Percentiles rank a stretch among this genome's conserved stretches.
Conservation (phyloP, 2,888 invertebrate species). For the Operophtera brumata region DNA sequence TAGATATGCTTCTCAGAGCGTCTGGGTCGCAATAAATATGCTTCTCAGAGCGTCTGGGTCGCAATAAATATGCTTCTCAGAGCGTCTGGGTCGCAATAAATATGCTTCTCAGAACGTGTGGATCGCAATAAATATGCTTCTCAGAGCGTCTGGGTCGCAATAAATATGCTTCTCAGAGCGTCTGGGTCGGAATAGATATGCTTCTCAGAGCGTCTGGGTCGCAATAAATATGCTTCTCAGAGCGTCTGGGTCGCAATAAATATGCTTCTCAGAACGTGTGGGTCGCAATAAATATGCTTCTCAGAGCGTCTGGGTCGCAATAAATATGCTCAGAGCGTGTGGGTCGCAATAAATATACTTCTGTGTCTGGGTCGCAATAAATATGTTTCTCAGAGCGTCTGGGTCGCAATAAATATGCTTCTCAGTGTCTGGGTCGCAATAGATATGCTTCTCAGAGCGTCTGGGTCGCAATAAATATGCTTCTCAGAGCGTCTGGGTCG, state of each 20-base stretch:
- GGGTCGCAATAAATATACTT: no score
- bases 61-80: constrained; percentile 43
- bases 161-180: constrained; percentile 40
- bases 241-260: constrained; percentile 35
- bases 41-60: no score
- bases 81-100: constrained; percentile 35
- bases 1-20: constrained; percentile 40
- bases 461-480: constrained; percentile 43
- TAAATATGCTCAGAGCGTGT: constrained; percentile 39
- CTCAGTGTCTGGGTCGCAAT: no score
- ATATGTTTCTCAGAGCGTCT: constrained; percentile 31
- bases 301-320: constrained; percentile 13
- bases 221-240: constrained; percentile 43
- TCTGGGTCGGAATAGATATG: constrained; percentile 43
- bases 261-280: constrained; percentile 27
- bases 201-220: no score
- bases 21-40: constrained; percentile 43
- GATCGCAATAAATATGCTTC: constrained; percentile 43
- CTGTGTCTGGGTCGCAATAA: no score
- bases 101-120: constrained; percentile 27
- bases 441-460: constrained; percentile 37
- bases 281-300: constrained; percentile 43
- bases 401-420: no score
- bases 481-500: no score
- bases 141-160: constrained; percentile 13